Evolutionary conservation across 2,797 vertebrate genomes (phyloP).

Genomic region (Epinephelus malabaricus): DNA sequence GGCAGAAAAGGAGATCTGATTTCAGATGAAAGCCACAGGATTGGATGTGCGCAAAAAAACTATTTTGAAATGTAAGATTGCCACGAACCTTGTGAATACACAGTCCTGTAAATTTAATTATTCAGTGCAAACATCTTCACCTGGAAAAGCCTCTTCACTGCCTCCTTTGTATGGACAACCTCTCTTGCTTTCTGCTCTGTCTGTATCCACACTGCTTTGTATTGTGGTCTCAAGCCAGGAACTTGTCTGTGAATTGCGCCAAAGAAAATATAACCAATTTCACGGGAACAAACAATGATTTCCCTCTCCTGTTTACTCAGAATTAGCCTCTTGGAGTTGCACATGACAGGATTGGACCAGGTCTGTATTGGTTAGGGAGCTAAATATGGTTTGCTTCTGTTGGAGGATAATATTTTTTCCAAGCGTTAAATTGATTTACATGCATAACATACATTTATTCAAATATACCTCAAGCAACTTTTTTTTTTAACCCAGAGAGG

Average conservation of each 20-base stretch:
- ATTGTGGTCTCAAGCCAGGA: slow-evolving; percentile 44
- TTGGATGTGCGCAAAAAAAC: not conserved
- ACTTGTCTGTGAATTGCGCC: slow-evolving; percentile 46
- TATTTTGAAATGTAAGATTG: slow-evolving; percentile 15
- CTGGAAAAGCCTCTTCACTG: slow-evolving; percentile 34
- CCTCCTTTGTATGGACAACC: slow-evolving; percentile 41
- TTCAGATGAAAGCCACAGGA: slow-evolving; percentile 21
- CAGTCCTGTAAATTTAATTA: slow-evolving; percentile 40
- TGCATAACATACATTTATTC: slow-evolving; percentile 7
- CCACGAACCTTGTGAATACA: slow-evolving; percentile 14
- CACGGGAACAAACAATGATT: slow-evolving; percentile 70
- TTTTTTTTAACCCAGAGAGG: too few species aligned
- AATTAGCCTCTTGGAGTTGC: slow-evolving; percentile 38
- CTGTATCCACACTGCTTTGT: slow-evolving; percentile 34
- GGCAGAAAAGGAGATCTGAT: slow-evolving; percentile 9
- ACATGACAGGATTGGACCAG: slow-evolving; percentile 18
- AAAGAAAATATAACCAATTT: slow-evolving; percentile 65
- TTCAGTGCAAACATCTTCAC: slow-evolving; percentile 47
- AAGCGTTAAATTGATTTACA: slow-evolving; percentile 13
- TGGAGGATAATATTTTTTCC: slow-evolving; percentile 42
- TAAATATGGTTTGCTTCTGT: slow-evolving; percentile 15
- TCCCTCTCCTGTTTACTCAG: slow-evolving; percentile 58
- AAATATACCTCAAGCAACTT: not conserved
- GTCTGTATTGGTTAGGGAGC: slow-evolving; percentile 2
- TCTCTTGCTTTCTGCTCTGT: slow-evolving; percentile 31